Conservation (phyloP, 2,888 invertebrate genomes). For the Microdon myrmicae region DNA sequence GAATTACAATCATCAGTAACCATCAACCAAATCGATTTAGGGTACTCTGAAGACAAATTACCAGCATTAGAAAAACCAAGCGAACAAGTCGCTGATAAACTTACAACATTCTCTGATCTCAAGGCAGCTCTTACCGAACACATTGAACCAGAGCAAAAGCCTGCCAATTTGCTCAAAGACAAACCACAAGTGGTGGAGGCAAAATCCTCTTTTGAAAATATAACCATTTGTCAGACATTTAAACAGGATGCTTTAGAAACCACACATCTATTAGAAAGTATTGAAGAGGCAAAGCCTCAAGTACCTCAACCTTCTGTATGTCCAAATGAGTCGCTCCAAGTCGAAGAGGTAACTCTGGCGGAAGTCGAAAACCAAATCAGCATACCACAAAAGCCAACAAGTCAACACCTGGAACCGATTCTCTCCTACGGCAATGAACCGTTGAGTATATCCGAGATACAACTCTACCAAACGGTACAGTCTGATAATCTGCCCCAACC, state of each 20-base stretch:
- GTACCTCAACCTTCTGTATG: conserved; percentile 27
- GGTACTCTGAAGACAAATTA: conserved; percentile 75
- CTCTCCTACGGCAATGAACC: conserved; percentile 52
- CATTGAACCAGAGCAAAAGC: conserved; percentile 67
- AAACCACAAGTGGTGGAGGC: conserved; percentile 60
- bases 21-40: conserved; percentile 72
- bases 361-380: conserved; percentile 53
- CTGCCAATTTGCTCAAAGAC: conserved; percentile 58
- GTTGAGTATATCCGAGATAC: conserved; percentile 53
- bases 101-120: conserved; percentile 64
- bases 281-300: conserved; percentile 42
- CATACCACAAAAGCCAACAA: conserved; percentile 14
- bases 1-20: conserved; percentile 71
- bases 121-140: conserved; percentile 68
- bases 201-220: conserved; percentile 62
- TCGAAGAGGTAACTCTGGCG: conserved; percentile 55
- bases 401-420: conserved; percentile 23
- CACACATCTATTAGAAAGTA: conserved; percentile 29
- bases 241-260: conserved; percentile 56
- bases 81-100: conserved; percentile 53
- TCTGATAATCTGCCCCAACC: conserved; percentile 28
- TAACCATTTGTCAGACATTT: conserved; percentile 56
- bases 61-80: conserved; percentile 59
- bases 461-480: conserved; percentile 55
- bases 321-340: conserved; percentile 54